Evolutionary conservation across 2,113 vertebrate genomes (phyloP).

Genomic region (Bombycilla garrulus): DNA sequence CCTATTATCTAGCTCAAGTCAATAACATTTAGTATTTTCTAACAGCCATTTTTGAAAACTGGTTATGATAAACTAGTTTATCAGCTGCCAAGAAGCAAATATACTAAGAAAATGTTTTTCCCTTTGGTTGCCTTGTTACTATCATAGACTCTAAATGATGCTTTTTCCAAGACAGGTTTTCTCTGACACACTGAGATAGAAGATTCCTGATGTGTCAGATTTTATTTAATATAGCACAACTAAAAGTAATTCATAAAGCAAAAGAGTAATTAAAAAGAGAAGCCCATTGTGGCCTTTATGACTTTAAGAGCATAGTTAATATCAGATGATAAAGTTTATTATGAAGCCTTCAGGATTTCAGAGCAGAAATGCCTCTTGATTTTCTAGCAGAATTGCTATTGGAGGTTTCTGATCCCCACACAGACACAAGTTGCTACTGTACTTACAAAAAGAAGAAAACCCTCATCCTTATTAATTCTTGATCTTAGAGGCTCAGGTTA

Average conservation of each 20-base stretch:
- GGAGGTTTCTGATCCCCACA: not conserved
- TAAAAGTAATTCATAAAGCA: not conserved
- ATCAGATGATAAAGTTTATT: not conserved
- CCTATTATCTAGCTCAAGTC: not conserved
- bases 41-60: not conserved
- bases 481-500: not conserved
- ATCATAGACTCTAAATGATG: not conserved
- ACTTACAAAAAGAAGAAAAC: not conserved
- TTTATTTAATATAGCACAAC: not conserved
- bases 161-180: not conserved
- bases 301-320: not conserved
- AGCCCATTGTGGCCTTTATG: accelerated
- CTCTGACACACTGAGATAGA: not conserved
- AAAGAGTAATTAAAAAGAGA: not conserved
- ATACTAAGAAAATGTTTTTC: not conserved
- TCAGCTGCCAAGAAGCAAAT: not conserved
- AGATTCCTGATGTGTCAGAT: not conserved
- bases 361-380: not conserved
- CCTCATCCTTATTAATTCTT: not conserved
- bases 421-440: not conserved
- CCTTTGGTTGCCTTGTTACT: not conserved
- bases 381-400: not conserved
- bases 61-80: not conserved
- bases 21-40: not conserved
- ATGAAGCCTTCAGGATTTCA: not conserved